These are phyloP conservation scores for Leptinotarsa undecemlineata DNA, from an alignment of 1,140 invertebrate species.

Conservation along the genomic window DNA sequence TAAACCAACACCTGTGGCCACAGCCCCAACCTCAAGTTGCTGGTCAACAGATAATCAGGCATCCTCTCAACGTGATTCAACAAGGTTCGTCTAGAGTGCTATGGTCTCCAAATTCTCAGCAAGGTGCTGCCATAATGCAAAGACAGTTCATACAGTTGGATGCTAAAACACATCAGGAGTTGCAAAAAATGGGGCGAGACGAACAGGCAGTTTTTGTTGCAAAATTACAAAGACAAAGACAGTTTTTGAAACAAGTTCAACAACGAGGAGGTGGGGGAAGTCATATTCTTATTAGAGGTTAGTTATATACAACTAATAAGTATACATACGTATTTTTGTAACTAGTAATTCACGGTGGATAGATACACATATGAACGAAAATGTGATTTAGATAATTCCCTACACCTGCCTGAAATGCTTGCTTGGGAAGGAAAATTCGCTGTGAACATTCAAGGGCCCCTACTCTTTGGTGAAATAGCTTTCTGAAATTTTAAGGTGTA, in stretches of 20 bases:
- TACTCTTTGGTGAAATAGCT: too few species aligned
- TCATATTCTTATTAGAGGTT: constrained; percentile 57
- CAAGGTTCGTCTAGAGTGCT: constrained; percentile 43
- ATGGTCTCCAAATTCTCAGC: constrained; percentile 52
- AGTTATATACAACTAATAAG: constrained; percentile 27
- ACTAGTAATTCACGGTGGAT: too few species aligned
- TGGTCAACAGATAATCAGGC: constrained; percentile 45
- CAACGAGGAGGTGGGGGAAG: constrained; percentile 54
- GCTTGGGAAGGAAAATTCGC: too few species aligned
- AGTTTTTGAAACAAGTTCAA: constrained; percentile 58
- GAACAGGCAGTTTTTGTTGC: constrained; percentile 77
- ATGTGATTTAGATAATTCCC: too few species aligned
- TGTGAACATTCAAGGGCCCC: too few species aligned
- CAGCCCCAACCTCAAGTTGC: constrained; percentile 38
- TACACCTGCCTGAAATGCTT: too few species aligned
- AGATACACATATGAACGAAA: too few species aligned
- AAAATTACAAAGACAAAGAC: constrained; percentile 66
- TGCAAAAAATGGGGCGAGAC: constrained; percentile 79
- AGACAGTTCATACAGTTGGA: constrained; percentile 73
- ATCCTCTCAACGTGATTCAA: constrained; percentile 45
- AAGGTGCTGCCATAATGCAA: constrained; percentile 53
- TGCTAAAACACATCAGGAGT: constrained; percentile 78
- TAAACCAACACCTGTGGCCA: constrained; percentile 43
- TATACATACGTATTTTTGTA: too few species aligned
- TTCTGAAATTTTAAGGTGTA: too few species aligned